These are phyloP conservation scores for Aethina tumida DNA, from an alignment of 1,140 invertebrate species.

Conservation along the genomic window DNA sequence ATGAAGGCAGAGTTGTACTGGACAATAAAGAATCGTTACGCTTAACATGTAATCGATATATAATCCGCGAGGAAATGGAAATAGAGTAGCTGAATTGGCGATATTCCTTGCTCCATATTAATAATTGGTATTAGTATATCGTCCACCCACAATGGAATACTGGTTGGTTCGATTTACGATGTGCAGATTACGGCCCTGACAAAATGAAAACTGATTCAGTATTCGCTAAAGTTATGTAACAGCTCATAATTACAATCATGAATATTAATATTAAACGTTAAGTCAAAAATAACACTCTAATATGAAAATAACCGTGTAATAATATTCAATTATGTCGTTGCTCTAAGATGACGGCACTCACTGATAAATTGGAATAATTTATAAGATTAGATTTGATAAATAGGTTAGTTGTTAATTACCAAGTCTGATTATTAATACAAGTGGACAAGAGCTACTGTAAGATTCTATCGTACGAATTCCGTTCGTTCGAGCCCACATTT, in stretches of 20 bases:
- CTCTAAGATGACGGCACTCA: constrained; percentile 11
- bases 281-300: constrained; percentile 18
- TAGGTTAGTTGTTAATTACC: constrained; percentile 3
- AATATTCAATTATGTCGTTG: constrained; percentile 22
- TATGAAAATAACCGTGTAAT: constrained; percentile 21
- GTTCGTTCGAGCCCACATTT: too few species aligned
- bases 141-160: constrained; percentile 13
- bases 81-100: too few species aligned
- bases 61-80: too few species aligned
- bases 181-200: constrained; percentile 14
- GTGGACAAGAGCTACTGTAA: too few species aligned
- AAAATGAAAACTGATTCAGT: constrained; percentile 16
- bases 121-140: too few species aligned
- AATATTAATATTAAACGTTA: constrained; percentile 15
- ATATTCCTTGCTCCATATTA: too few species aligned
- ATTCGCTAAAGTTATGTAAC: constrained; percentile 17
- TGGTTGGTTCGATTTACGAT: constrained; percentile 6
- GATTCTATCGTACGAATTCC: too few species aligned
- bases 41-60: too few species aligned
- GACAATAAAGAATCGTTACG: too few species aligned
- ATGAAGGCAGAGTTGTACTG: too few species aligned
- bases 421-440: too few species aligned
- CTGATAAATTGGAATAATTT: constrained; percentile 4
- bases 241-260: constrained; percentile 17
- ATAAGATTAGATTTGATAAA: neutral